A percentile compares a stretch with the other conserved stretches of the same genome.
These are phyloP conservation scores for Actinostola sp. DNA, from an alignment of 92 coral and sea anemone genomes.

Conservation along the genomic window DNA sequence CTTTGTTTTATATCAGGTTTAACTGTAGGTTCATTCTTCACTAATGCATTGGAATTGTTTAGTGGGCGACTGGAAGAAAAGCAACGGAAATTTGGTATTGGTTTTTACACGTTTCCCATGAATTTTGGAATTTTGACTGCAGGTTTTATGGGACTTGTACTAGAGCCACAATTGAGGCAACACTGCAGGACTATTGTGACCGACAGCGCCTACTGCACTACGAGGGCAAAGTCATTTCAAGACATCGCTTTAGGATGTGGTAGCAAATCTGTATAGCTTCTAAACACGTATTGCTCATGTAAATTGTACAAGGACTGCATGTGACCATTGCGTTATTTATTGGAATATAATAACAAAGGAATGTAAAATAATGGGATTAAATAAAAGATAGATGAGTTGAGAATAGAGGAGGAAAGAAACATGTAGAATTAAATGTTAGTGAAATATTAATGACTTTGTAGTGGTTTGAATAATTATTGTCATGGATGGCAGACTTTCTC, in stretches of 20 bases:
- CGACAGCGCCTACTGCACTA: conserved; percentile 66
- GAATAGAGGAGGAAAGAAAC: too few species aligned
- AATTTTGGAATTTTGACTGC: conserved; percentile 70
- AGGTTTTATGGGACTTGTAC: conserved; percentile 61
- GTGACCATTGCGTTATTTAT: too few species aligned
- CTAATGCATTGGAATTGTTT: conserved; percentile 64
- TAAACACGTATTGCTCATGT: too few species aligned
- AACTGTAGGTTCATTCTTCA: conserved; percentile 61
- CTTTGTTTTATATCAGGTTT: conserved; percentile 71
- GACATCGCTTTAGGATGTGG: conserved; percentile 56
- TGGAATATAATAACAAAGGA: too few species aligned
- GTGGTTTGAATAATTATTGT: too few species aligned
- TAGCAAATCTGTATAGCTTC: too few species aligned
- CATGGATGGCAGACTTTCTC: too few species aligned
- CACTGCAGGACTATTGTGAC: conserved; percentile 58
- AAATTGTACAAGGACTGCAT: too few species aligned
- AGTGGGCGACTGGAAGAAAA: conserved; percentile 59
- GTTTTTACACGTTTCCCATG: conserved; percentile 74
- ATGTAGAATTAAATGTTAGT: too few species aligned
- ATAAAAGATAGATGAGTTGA: too few species aligned
- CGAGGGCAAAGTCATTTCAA: conserved; percentile 65
- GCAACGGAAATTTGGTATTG: conserved; percentile 78
- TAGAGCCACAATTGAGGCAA: conserved; percentile 61
- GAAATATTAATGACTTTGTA: too few species aligned
- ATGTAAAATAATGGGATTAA: too few species aligned